These are phyloP conservation scores for Rhinophrynus dorsalis DNA, from an alignment of 2,797 vertebrate species.

Conservation along the genomic window DNA sequence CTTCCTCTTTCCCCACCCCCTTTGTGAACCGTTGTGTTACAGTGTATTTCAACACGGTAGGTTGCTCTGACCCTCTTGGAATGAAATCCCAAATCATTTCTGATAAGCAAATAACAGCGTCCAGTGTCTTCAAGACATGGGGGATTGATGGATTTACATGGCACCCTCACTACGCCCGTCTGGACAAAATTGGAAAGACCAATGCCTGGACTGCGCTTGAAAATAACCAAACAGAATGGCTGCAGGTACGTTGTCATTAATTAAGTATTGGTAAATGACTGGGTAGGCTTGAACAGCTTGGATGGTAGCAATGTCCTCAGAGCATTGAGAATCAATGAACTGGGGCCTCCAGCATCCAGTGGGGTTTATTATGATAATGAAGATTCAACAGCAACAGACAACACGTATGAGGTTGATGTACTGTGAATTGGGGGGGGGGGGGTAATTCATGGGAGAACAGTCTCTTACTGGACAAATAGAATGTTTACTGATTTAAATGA, in stretches of 20 bases:
- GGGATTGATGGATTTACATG: constrained; percentile 89
- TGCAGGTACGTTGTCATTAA: constrained; percentile 86
- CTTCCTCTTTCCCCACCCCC: constrained; percentile 55
- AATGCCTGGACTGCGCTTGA: constrained; percentile 89
- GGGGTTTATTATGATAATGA: too few species aligned
- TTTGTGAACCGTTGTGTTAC: constrained; percentile 65
- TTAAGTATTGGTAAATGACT: too few species aligned
- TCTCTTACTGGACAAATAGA: too few species aligned
- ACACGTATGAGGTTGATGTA: too few species aligned
- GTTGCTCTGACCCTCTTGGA: constrained; percentile 88
- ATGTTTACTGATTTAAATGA: too few species aligned
- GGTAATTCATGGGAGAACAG: too few species aligned
- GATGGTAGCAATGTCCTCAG: too few species aligned
- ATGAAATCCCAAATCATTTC: constrained; percentile 86
- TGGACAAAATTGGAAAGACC: constrained; percentile 90
- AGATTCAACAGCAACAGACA: too few species aligned
- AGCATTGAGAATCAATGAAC: too few species aligned
- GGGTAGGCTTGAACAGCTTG: too few species aligned
- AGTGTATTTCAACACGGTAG: constrained; percentile 83
- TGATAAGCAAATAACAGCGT: constrained; percentile 84
- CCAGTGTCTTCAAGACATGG: constrained; percentile 87
- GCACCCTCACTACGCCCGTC: constrained; percentile 84
- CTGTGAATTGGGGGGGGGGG: too few species aligned
- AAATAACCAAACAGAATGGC: constrained; percentile 82
- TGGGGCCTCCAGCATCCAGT: too few species aligned